Evolutionary conservation across 2,888 invertebrate genomes (phyloP), one percentile per base, ranked within the genome.

Genomic region (Bellardia bayeri): DNA sequence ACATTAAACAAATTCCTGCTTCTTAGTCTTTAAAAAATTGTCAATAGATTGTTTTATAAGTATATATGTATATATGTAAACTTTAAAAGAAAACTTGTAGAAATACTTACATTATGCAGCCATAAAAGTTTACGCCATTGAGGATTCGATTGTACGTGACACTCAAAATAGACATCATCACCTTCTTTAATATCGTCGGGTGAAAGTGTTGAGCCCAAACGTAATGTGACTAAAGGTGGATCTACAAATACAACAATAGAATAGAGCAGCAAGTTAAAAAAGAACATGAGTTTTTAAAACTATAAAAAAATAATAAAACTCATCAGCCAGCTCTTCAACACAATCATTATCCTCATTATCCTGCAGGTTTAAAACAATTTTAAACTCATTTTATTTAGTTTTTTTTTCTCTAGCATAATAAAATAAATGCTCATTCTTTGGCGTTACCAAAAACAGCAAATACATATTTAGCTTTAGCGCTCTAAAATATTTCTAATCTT

Each of bases 101-200:
- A 72, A 71, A 66, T 91, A 96, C 97, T 97, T 94, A 98, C 98
- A 92, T 98, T 96, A 92, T 97, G 97, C 90, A 97, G 95, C 98
- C 98, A 98, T 90, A 96, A 96, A 89, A 98, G 95, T 91, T 97
- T 97, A 91, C 97, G 95, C 95, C 96, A 97, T 88, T 96, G 96
- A 54, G 98, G 98, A 94, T 98, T 97, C 91, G 98, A 97, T 91
- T 96, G 96, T 91, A 98, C 97, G 94, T 97, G 97, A 94, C 98
- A 98, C 94, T 98, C 98, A 94, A 98, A 98, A 95, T 98, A 98
- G 86, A 98, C 97, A 94, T 98, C 98, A 92, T 97, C 98, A 75
- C 98, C 97, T 94, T 98, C 98, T 94, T 98, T 98, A 94, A 98
- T 98, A 94, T 98, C 97, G 89, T 97, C 96, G 83, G 97, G 96